A percentile compares a stretch with the other conserved stretches of the same genome.
Conservation (phyloP, 2,113 vertebrate genomes). For the Oryzias javanicus region DNA sequence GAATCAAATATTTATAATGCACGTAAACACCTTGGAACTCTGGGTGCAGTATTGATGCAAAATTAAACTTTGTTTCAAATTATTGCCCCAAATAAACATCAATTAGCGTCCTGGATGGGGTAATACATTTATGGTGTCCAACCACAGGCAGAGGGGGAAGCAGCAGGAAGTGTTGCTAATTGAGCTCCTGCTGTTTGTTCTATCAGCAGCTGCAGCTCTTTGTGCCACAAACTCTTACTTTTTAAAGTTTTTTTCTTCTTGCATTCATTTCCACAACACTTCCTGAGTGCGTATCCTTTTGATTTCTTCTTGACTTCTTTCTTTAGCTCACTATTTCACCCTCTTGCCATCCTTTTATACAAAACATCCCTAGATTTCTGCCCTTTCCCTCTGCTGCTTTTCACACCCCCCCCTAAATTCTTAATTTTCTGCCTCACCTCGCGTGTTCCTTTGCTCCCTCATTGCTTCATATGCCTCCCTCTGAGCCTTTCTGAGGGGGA, state of each 20-base stretch:
- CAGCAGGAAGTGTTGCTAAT: conserved; percentile 61
- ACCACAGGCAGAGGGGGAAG: conserved; percentile 46
- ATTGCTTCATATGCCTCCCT: conserved; percentile 40
- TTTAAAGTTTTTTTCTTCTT: neutral
- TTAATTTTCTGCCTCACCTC: conserved; percentile 61
- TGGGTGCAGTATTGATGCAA: conserved; percentile 44
- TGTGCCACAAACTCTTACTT: conserved; percentile 8
- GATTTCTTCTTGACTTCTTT: neutral
- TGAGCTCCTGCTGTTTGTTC: conserved; percentile 53
- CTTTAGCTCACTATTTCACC: conserved; percentile 6
- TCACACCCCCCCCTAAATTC: conserved; percentile 36
- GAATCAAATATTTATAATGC: conserved; percentile 69
- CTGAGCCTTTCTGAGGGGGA: conserved; percentile 25
- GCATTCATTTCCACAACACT: neutral
- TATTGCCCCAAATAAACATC: conserved; percentile 56
- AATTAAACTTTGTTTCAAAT: conserved; percentile 58
- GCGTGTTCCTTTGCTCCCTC: conserved; percentile 28
- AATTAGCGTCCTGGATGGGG: conserved; percentile 49
- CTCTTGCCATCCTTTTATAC: conserved; percentile 16
- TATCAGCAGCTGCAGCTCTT: conserved; percentile 34
- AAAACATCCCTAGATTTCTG: conserved; percentile 19
- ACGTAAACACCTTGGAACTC: conserved; percentile 50
- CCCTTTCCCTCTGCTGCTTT: conserved; percentile 16
- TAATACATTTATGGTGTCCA: conserved; percentile 51
- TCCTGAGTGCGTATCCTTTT: neutral